phyloP scores from a whole-genome alignment of 2,113 vertebrate genomes.

The Verasper variegatus region DNA sequence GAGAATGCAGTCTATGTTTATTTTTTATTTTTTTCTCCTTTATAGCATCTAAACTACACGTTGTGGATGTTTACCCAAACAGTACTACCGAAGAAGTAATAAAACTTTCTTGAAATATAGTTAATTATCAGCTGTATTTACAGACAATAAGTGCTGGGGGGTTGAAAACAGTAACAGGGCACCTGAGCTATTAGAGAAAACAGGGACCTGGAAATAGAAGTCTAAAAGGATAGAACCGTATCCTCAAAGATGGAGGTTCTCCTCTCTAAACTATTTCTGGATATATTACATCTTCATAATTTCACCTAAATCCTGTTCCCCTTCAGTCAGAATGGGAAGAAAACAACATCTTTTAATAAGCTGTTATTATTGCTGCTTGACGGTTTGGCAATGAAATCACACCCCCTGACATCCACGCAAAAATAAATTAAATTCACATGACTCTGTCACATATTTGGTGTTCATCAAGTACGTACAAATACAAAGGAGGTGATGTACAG shows the following conservation, averaged over 20 bases:
- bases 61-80: too few relatives aligned
- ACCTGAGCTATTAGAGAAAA: too few relatives aligned
- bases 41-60: not conserved
- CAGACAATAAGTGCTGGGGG: too few relatives aligned
- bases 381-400: constrained; percentile 11
- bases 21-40: not conserved
- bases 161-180: too few relatives aligned
- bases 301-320: too few relatives aligned
- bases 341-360: not conserved
- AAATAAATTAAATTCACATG: constrained; percentile 16
- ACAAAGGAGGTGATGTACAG: constrained; percentile 41
- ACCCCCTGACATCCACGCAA: constrained; percentile 1
- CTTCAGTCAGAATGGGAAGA: constrained; percentile 3
- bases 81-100: not conserved
- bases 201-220: too few relatives aligned
- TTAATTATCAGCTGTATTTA: too few relatives aligned
- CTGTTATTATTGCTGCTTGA: constrained; percentile 14
- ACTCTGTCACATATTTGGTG: constrained; percentile 11
- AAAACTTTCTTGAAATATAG: too few relatives aligned
- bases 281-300: too few relatives aligned
- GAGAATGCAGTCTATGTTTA: not conserved
- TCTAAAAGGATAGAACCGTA: not conserved
- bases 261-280: not conserved
- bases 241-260: not conserved
- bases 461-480: constrained; percentile 18